Percentiles rank a stretch among this genome's conserved stretches.
These are phyloP conservation scores for Thymelicus lineola DNA, from an alignment of 2,888 invertebrate species.

Conservation along the genomic window DNA sequence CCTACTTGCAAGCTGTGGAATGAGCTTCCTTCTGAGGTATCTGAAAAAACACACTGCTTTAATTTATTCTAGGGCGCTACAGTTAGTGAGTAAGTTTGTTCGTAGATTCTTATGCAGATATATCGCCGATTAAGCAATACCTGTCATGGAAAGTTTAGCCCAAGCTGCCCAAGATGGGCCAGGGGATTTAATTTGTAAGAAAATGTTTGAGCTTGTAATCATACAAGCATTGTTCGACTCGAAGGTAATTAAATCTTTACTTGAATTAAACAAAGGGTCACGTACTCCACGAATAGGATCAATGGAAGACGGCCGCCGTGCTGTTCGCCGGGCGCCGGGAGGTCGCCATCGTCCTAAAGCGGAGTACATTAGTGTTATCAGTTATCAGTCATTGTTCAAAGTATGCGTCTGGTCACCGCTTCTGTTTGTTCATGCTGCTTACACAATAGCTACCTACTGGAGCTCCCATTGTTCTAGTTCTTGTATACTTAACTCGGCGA, in stretches of 20 bases:
- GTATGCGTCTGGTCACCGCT: slow-evolving; percentile 9
- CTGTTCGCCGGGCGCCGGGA: slow-evolving; percentile 5
- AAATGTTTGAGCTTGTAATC: slow-evolving; percentile 3
- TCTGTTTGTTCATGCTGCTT: background rate
- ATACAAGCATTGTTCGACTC: slow-evolving; percentile 5
- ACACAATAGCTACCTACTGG: too few relatives aligned
- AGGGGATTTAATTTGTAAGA: background rate
- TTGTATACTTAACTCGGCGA: too few relatives aligned
- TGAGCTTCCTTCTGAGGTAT: too few relatives aligned
- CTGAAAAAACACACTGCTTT: too few relatives aligned
- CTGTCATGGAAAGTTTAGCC: too few relatives aligned
- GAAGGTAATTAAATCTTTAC: background rate
- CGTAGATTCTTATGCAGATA: too few relatives aligned
- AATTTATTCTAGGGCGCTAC: too few relatives aligned
- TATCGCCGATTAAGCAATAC: too few relatives aligned
- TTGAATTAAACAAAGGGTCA: slow-evolving; percentile 7
- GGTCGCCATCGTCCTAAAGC: slow-evolving; percentile 6
- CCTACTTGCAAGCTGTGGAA: too few relatives aligned
- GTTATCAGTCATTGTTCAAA: slow-evolving; percentile 3
- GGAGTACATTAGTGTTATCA: slow-evolving; percentile 20
- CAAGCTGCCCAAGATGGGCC: too few relatives aligned
- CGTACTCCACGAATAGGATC: slow-evolving; percentile 4
- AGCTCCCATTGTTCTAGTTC: too few relatives aligned
- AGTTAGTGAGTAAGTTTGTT: too few relatives aligned
- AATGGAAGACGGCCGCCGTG: background rate